These are phyloP conservation scores for Ichneumon xanthorius DNA, from an alignment of 2,888 invertebrate species.

Conservation along the genomic window DNA sequence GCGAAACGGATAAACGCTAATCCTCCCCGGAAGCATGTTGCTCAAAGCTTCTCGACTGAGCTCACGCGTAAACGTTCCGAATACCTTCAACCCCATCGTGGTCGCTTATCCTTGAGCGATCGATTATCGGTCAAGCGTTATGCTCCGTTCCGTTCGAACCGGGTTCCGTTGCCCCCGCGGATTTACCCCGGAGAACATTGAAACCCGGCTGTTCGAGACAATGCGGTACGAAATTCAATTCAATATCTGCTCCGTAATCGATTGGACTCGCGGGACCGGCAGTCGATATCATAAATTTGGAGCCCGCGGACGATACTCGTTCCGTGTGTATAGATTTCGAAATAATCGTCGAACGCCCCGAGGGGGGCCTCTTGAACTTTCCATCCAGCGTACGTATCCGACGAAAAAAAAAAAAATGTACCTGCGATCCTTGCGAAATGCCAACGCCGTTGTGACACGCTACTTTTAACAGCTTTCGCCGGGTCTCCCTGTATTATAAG, in stretches of 20 bases:
- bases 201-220: conserved; percentile 6
- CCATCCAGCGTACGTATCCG: conserved; percentile 7
- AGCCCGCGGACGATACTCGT: neutral
- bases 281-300: conserved; percentile 2
- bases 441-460: conserved; percentile 20
- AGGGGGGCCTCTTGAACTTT: conserved; percentile 41
- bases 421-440: conserved; percentile 37
- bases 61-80: conserved; percentile 54
- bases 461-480: neutral
- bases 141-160: neutral
- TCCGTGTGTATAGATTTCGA: conserved; percentile 25
- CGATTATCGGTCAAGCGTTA: conserved; percentile 51
- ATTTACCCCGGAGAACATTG: neutral
- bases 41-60: conserved; percentile 40
- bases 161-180: conserved; percentile 3
- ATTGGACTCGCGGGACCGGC: conserved; percentile 37
- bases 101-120: conserved; percentile 25
- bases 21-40: conserved; percentile 4
- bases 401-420: conserved; percentile 30
- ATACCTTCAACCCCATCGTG: conserved; percentile 11
- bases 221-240: conserved; percentile 49
- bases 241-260: conserved; percentile 27
- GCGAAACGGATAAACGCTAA: conserved; percentile 23
- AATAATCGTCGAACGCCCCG: conserved; percentile 24
- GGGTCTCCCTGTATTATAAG: neutral